Base-by-base conservation (phyloP, 92 coral and sea anemone genomes). In the Anthopleura xanthogrammica region DNA sequence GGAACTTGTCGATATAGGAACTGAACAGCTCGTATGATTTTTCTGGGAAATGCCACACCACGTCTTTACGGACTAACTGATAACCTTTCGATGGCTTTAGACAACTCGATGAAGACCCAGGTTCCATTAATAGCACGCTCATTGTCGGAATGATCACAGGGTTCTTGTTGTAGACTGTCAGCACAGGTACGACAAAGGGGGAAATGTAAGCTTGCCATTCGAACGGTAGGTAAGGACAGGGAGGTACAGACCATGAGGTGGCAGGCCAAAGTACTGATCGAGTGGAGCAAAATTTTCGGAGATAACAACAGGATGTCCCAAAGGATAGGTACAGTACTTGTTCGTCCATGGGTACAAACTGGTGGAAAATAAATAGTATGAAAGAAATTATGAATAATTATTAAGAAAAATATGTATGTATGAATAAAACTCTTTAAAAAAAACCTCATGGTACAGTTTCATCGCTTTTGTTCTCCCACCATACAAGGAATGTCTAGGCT, bases 31-130 rank as follows among this genome's bases (percentile, higher is more conserved):
- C 75, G n/a, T 57, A 60, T 1, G 87, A 77, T 36, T 74, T 82
- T 22, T 89, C 58, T 0, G 78, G 70, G 50, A 86, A 91, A 76
- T 86, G 92, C 92, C 88, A 91, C 22, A 91, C 90, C 72, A 88
- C 90, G 36, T 82, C 65, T 14, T 88, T 14, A 9, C 74, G 60
- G 2, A 77, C 23, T 19, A 91, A 50, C 4, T 80, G 83, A 66
- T 88, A 88, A 0, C 20, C 89, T 87, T 77, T 88, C 81, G 5
- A 85, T 16, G 12, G 92, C 92, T 55, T 89, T 85, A 40, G 52
- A 14, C 23, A 90, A 39, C 65, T 90, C 94, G 9, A 85, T 58
- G 4, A 82, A 80, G 3, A 77, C 84, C 94, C 94, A 90, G n/a
- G 82, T 85, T 22, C 94, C 94, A 5, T 65, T 48, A 4, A 91